Percentiles rank a stretch among this genome's conserved stretches.
Conservation (phyloP, 2,888 invertebrate species). For the Philereme vetulata region DNA sequence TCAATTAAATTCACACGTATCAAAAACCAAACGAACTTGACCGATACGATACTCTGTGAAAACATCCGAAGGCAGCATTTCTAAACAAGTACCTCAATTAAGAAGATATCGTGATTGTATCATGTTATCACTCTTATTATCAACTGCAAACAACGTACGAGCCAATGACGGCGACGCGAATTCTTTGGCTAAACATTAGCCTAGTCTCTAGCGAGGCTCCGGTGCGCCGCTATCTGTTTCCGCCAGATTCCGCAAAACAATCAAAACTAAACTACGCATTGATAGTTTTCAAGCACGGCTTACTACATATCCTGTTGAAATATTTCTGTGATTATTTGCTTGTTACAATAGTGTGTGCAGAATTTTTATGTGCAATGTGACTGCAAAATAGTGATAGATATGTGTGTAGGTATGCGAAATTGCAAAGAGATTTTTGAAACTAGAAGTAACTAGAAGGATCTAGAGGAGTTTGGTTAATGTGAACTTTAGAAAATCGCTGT, state of each 20-base stretch:
- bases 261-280: neutral
- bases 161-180: slow-evolving; percentile 48
- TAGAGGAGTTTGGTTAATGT: neutral
- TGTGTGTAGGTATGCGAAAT: neutral
- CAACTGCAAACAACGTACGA: slow-evolving; percentile 55
- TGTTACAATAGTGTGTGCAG: neutral
- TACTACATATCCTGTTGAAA: neutral
- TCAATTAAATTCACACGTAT: no score
- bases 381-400: slow-evolving; percentile 11
- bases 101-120: slow-evolving; percentile 41
- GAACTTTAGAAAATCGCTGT: neutral
- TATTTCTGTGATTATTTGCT: neutral
- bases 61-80: slow-evolving; percentile 8
- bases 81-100: slow-evolving; percentile 37
- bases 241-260: slow-evolving; percentile 3
- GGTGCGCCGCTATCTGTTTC: slow-evolving; percentile 23
- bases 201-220: slow-evolving; percentile 31
- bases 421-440: slow-evolving; percentile 34
- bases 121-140: slow-evolving; percentile 57
- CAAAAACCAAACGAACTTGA: neutral
- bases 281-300: no score
- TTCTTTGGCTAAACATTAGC: slow-evolving; percentile 46
- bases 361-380: slow-evolving; percentile 7
- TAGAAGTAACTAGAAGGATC: slow-evolving; percentile 38
- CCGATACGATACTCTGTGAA: neutral